Evolutionary conservation across 2,113 vertebrate genomes (phyloP).

Genomic region (Sebastes fasciatus): DNA sequence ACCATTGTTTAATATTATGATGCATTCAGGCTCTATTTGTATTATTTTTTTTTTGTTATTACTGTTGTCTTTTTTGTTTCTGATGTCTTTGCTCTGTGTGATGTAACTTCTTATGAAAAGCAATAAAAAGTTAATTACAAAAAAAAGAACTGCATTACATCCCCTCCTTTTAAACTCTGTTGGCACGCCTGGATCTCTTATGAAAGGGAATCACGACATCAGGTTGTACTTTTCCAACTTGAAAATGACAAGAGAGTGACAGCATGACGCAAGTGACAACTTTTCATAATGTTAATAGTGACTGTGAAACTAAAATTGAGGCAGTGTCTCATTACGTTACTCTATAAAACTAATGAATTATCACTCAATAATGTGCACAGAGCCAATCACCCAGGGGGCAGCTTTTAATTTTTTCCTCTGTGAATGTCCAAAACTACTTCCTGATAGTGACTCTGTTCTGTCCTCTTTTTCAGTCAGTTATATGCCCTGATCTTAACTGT

Average conservation of each 20-base stretch:
- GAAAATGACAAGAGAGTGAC: conserved; percentile 9
- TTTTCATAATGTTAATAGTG: conserved; percentile 15
- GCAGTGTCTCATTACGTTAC: conserved; percentile 41
- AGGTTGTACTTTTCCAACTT: conserved; percentile 18
- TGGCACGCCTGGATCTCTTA: neutral
- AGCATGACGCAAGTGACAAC: neutral
- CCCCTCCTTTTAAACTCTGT: neutral
- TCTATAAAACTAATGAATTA: conserved; percentile 65
- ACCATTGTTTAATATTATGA: no score
- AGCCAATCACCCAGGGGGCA: conserved; percentile 34
- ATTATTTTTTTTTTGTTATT: no score
- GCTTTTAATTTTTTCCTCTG: conserved; percentile 44
- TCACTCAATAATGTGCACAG: conserved; percentile 37
- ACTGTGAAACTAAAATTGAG: conserved; percentile 44
- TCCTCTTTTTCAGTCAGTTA: conserved; percentile 33
- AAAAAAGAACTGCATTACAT: neutral
- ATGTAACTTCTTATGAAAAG: no score
- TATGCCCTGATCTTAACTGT: conserved; percentile 31
- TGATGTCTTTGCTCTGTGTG: no score
- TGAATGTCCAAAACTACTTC: conserved; percentile 20
- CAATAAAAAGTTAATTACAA: neutral
- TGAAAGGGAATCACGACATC: conserved; percentile 19
- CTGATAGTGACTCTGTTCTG: conserved; percentile 43
- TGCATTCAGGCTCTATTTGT: no score
- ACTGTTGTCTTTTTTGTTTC: no score